phyloP scores from a whole-genome alignment of 2,113 vertebrate genomes.

The Notiomystis cincta region DNA sequence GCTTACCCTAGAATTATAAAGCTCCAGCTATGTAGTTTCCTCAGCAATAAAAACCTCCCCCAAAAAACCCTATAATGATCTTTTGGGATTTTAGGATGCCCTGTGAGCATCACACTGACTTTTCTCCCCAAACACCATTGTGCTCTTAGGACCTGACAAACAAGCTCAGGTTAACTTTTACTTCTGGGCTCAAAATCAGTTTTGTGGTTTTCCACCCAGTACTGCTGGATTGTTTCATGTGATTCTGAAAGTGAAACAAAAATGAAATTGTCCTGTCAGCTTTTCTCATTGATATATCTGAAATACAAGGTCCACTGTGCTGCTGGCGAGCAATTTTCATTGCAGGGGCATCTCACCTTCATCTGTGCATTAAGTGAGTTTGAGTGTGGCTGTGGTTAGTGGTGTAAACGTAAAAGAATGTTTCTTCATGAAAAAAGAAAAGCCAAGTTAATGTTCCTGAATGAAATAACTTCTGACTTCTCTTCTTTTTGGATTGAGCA shows the following conservation, averaged over 20 bases:
- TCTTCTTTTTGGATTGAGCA: neutral
- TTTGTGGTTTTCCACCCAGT: neutral
- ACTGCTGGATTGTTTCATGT: neutral
- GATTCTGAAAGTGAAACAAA: slow-evolving; percentile 39
- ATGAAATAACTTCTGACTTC: neutral
- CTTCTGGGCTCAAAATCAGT: neutral
- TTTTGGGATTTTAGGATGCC: neutral
- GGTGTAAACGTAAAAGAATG: neutral
- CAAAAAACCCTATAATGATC: accelerated
- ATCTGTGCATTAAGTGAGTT: neutral
- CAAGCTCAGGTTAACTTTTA: neutral
- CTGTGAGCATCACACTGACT: accelerated
- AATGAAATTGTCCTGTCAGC: neutral
- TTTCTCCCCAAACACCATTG: neutral
- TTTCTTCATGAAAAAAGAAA: neutral
- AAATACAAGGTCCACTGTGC: neutral
- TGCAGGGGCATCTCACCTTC: neutral
- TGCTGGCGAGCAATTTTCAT: accelerated
- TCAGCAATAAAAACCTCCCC: neutral
- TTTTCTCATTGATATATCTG: neutral
- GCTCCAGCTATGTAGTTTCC: neutral
- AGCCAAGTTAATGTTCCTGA: neutral
- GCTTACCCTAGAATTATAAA: neutral
- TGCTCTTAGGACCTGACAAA: neutral
- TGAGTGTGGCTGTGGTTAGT: neutral